Conservation (phyloP, 2,888 invertebrate genomes). For the Cheilosia variabilis region DNA sequence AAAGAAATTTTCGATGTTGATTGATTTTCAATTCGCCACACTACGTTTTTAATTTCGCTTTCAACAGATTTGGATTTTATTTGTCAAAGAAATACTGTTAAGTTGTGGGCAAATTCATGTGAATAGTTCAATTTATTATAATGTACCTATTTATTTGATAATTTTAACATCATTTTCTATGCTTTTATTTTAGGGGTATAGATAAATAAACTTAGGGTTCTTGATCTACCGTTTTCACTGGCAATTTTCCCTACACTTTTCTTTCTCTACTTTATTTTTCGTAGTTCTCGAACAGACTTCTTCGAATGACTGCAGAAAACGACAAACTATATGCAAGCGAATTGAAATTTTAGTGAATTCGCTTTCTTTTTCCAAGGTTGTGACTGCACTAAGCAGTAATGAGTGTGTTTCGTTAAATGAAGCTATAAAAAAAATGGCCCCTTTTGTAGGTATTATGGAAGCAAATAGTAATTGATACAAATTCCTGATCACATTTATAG, state of each 20-base stretch:
- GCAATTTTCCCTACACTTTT: slow-evolving; percentile 59
- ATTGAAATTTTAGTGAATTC: slow-evolving; percentile 45
- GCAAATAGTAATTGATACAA: too few species aligned
- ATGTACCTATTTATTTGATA: slow-evolving; percentile 7
- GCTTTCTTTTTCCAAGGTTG: slow-evolving; percentile 14
- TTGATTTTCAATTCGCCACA: slow-evolving; percentile 69
- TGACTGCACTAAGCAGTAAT: slow-evolving; percentile 5
- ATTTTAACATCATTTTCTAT: slow-evolving; percentile 5
- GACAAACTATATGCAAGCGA: slow-evolving; percentile 47
- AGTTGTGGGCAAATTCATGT: neutral
- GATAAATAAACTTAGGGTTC: slow-evolving; percentile 38
- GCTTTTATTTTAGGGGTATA: slow-evolving; percentile 22
- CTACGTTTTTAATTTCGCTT: slow-evolving; percentile 31
- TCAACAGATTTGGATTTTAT: slow-evolving; percentile 41
- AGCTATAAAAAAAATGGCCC: too few species aligned
- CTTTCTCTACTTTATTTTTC: slow-evolving; percentile 12
- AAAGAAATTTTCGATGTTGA: slow-evolving; percentile 52
- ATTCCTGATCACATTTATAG: too few species aligned
- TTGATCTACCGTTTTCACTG: slow-evolving; percentile 53
- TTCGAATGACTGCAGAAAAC: slow-evolving; percentile 62
- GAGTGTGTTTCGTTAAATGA: slow-evolving; percentile 15
- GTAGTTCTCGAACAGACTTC: slow-evolving; percentile 56
- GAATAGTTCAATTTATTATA: slow-evolving; percentile 24
- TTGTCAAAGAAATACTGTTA: slow-evolving; percentile 52
- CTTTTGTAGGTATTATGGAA: too few species aligned